Evolutionary conservation across 2,888 invertebrate species (phyloP).

Genomic region (Lapara coniferarum): DNA sequence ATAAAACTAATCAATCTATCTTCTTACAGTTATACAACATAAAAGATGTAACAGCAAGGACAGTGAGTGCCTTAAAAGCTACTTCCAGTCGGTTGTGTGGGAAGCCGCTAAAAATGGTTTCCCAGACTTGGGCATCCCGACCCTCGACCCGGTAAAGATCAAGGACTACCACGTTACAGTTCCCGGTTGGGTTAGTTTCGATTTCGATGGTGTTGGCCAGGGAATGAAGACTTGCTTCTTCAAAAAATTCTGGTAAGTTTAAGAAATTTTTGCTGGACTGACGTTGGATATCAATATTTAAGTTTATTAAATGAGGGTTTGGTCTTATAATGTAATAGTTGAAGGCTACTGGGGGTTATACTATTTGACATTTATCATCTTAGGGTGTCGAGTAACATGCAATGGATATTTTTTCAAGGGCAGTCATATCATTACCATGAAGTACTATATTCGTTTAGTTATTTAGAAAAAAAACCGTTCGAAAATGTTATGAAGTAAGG

Average conservation of each 20-base stretch:
- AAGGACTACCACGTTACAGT: constrained; percentile 41
- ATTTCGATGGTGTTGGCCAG: constrained; percentile 49
- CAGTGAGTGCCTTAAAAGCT: constrained; percentile 42
- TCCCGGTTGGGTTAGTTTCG: constrained; percentile 42
- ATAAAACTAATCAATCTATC: not conserved
- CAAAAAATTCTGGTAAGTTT: constrained; percentile 40
- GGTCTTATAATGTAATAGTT: no score
- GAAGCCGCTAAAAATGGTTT: constrained; percentile 46
- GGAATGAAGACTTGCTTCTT: constrained; percentile 51
- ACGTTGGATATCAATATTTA: not conserved
- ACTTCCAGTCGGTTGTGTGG: constrained; percentile 40
- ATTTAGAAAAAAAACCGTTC: no score
- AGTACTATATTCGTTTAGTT: no score
- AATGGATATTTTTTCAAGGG: no score
- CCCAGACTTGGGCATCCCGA: constrained; percentile 46
- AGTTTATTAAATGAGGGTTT: no score
- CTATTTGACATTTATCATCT: no score
- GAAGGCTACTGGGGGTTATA: not conserved
- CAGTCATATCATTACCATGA: no score
- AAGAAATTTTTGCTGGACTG: not conserved
- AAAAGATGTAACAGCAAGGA: constrained; percentile 50
- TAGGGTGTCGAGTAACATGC: no score
- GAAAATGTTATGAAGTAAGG: no score
- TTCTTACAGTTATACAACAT: constrained; percentile 37
- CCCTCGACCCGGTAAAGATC: constrained; percentile 51